These are phyloP conservation scores for Coregonus clupeaformis DNA, from an alignment of 2,113 vertebrate species.

Conservation along the genomic window DNA sequence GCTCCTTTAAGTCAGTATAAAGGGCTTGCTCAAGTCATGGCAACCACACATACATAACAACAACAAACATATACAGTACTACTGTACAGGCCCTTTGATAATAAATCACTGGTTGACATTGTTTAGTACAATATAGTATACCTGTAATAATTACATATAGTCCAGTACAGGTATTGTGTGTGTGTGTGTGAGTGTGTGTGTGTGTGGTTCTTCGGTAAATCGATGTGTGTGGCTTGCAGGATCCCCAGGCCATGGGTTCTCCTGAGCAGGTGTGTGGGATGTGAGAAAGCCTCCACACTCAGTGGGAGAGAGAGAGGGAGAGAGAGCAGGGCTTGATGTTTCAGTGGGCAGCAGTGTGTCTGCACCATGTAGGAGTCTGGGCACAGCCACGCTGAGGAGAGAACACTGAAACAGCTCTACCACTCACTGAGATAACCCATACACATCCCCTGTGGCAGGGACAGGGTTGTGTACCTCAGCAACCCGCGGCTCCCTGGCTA, in stretches of 20 bases:
- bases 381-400: conserved; percentile 60
- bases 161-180: neutral
- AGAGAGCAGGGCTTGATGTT: conserved; percentile 67
- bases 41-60: conserved; percentile 31
- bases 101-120: conserved; percentile 1
- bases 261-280: conserved; percentile 71
- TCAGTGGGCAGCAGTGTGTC: conserved; percentile 64
- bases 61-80: neutral
- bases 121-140: neutral
- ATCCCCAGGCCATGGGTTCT: conserved; percentile 64
- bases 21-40: conserved; percentile 20
- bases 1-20: conserved; percentile 34
- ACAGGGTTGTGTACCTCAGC: neutral
- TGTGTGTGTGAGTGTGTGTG: neutral
- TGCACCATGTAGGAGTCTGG: conserved; percentile 54
- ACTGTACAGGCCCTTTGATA: neutral
- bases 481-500: neutral
- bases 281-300: conserved; percentile 75
- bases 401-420: conserved; percentile 55
- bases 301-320: conserved; percentile 75
- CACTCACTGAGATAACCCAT: conserved; percentile 19
- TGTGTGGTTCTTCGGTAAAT: neutral
- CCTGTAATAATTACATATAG: neutral
- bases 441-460: conserved; percentile 37
- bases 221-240: conserved; percentile 48